Percentiles rank a stretch among this genome's conserved stretches.
Conservation (phyloP, 2,888 invertebrate species). For the Pecten maximus region DNA sequence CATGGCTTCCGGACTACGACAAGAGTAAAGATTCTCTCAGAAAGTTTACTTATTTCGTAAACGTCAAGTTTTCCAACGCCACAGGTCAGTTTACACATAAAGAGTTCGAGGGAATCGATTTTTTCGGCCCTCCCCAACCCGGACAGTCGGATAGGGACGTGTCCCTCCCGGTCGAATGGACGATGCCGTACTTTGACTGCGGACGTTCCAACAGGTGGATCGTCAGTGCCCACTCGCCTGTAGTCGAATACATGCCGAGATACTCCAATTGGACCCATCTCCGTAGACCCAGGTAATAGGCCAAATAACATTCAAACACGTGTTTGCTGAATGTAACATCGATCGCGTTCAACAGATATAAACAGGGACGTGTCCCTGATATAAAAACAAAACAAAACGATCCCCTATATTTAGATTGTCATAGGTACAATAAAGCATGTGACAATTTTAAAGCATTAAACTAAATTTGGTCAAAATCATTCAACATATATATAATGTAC, state of each 20-base stretch:
- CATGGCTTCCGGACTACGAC: conserved; percentile 96
- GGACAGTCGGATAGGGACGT: conserved; percentile 74
- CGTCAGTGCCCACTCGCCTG: conserved; percentile 95
- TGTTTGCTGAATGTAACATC: too few species aligned
- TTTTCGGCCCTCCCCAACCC: conserved; percentile 82
- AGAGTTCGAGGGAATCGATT: conserved; percentile 72
- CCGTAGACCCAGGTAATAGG: conserved; percentile 75
- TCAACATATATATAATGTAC: too few species aligned
- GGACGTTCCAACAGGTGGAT: conserved; percentile 97
- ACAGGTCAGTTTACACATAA: conserved; percentile 77
- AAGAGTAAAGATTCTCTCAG: conserved; percentile 86
- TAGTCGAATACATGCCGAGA: conserved; percentile 95
- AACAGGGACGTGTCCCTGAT: too few species aligned
- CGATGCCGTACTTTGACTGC: conserved; percentile 97
- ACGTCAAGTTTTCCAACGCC: conserved; percentile 78
- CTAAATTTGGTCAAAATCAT: too few species aligned
- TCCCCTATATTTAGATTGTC: too few species aligned
- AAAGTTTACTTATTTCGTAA: conserved; percentile 78
- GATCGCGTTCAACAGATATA: too few species aligned
- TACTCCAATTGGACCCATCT: conserved; percentile 80
- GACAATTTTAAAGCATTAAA: too few species aligned
- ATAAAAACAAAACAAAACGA: too few species aligned
- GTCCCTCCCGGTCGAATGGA: conserved; percentile 94
- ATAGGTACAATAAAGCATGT: too few species aligned
- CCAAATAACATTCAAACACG: background rate